phyloP scores from a whole-genome alignment of 2,797 vertebrate species.

The Philypnodon macrostomus region DNA sequence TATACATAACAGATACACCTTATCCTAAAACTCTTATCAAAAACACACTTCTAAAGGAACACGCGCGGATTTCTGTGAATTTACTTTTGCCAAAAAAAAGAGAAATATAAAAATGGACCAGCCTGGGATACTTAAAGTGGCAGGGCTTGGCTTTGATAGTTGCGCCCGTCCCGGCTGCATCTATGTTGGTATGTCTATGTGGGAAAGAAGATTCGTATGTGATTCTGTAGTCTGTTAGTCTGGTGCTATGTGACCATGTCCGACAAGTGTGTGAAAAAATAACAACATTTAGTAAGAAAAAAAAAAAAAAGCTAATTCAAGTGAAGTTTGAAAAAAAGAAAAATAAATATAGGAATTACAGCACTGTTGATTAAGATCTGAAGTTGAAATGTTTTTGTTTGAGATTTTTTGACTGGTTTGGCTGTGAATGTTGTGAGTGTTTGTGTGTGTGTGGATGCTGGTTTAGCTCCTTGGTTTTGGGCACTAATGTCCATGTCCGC shows the following conservation, averaged over 20 bases:
- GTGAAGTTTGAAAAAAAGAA: slow-evolving; percentile 77
- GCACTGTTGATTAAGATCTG: slow-evolving; percentile 78
- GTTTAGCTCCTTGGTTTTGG: slow-evolving; percentile 76
- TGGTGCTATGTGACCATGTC: slow-evolving; percentile 90
- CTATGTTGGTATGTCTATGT: slow-evolving; percentile 79
- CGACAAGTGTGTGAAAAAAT: slow-evolving; percentile 79
- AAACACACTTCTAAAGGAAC: slow-evolving; percentile 34
- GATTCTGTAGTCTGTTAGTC: slow-evolving; percentile 98
- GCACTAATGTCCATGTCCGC: slow-evolving; percentile 76
- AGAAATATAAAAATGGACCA: slow-evolving; percentile 54
- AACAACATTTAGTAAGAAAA: slow-evolving; percentile 66
- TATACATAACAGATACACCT: background rate
- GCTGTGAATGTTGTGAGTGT: slow-evolving; percentile 53
- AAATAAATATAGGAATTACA: slow-evolving; percentile 70
- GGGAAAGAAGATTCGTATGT: slow-evolving; percentile 89
- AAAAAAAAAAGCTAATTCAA: slow-evolving; percentile 78
- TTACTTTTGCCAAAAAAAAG: slow-evolving; percentile 72
- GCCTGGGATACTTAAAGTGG: slow-evolving; percentile 47
- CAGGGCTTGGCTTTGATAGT: slow-evolving; percentile 45
- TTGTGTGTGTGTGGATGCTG: slow-evolving; percentile 65
- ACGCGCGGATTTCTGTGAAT: slow-evolving; percentile 65
- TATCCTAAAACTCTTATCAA: background rate
- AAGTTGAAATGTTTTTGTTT: slow-evolving; percentile 73
- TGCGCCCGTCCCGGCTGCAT: slow-evolving; percentile 63
- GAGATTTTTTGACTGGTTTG: slow-evolving; percentile 46